Conservation (phyloP, 2,113 vertebrate genomes). For the Nettapus auritus region DNA sequence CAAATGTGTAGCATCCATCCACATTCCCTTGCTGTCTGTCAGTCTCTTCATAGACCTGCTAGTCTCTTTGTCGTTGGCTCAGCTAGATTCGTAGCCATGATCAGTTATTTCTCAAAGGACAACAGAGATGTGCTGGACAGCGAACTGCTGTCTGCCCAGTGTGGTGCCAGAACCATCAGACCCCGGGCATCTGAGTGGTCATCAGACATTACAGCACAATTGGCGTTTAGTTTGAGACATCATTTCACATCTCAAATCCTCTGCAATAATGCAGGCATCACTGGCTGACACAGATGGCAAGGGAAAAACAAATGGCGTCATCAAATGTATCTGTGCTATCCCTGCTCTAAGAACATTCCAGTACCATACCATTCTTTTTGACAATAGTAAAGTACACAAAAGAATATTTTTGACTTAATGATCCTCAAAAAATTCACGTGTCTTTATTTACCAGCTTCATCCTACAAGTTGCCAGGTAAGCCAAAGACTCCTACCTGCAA, state of each 20-base stretch:
- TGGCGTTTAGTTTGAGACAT: neutral
- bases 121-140: neutral
- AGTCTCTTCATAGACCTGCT: neutral
- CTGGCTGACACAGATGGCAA: neutral
- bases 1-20: neutral
- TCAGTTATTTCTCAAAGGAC: neutral
- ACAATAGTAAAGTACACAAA: neutral
- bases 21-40: neutral
- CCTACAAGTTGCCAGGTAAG: neutral
- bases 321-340: neutral
- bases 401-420: neutral
- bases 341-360: neutral
- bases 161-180: neutral
- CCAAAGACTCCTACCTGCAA: neutral
- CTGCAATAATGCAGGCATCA: rapidly evolving
- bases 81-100: neutral
- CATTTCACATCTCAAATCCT: neutral
- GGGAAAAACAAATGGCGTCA: neutral
- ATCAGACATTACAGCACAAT: neutral
- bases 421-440: neutral
- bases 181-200: neutral
- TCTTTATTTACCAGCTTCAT: neutral
- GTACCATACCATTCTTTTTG: neutral
- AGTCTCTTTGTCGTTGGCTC: neutral
- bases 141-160: neutral